These are phyloP conservation scores for Lepidurus arcticus DNA, from an alignment of 1,140 invertebrate species.

Conservation along the genomic window DNA sequence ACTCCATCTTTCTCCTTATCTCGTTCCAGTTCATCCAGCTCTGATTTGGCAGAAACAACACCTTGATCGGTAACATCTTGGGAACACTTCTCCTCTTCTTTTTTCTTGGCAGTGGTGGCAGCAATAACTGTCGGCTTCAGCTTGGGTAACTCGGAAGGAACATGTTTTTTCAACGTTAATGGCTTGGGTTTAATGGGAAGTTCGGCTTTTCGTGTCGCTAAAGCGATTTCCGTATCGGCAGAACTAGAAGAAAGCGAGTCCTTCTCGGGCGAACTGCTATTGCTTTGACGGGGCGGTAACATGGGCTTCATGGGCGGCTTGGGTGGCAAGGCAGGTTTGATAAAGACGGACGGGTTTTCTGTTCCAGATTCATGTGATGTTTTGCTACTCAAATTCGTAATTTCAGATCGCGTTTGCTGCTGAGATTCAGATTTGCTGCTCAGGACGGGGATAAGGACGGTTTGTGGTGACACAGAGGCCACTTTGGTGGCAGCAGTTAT, in stretches of 20 bases:
- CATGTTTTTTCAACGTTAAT: conserved; percentile 67
- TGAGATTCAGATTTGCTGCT: not conserved
- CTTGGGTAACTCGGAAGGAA: conserved; percentile 61
- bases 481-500: not conserved
- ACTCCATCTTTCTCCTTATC: conserved; percentile 25
- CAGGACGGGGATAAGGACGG: not conserved
- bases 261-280: conserved; percentile 30
- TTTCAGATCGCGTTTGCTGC: not conserved
- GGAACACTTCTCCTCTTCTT: conserved; percentile 23
- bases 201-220: conserved; percentile 38
- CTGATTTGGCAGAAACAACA: not conserved
- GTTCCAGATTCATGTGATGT: not conserved
- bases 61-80: conserved; percentile 23
- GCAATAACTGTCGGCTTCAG: conserved; percentile 45
- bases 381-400: not conserved
- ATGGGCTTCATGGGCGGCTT: conserved; percentile 56
- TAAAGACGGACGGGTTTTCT: conserved; percentile 43
- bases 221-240: conserved; percentile 27
- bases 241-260: conserved; percentile 5
- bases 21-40: not conserved
- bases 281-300: conserved; percentile 46
- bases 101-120: conserved; percentile 26
- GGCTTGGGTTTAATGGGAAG: conserved; percentile 71
- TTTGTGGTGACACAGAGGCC: not conserved
- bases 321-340: conserved; percentile 64